These are phyloP conservation scores for Aporophyla nigra DNA, from an alignment of 2,888 invertebrate genomes.

Conservation along the genomic window DNA sequence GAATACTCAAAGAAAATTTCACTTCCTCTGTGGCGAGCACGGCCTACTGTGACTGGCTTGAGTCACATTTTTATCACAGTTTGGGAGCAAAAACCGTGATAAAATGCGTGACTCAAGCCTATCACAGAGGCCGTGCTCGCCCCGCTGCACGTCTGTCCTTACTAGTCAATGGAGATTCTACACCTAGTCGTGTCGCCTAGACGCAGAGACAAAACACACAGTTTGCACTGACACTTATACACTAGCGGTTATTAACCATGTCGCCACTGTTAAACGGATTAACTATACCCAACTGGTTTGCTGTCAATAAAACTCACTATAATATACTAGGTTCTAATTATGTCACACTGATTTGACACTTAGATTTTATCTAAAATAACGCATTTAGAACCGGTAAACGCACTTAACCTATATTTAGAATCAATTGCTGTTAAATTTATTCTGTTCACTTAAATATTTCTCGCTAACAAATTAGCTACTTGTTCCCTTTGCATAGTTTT, in stretches of 20 bases:
- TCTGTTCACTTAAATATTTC: conserved; percentile 36
- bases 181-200: too few relatives aligned
- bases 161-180: too few relatives aligned
- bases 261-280: conserved; percentile 59
- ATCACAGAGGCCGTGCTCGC: too few relatives aligned
- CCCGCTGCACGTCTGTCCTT: too few relatives aligned
- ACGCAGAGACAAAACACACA: too few relatives aligned
- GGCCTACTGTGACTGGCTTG: too few relatives aligned
- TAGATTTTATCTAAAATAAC: conserved; percentile 50
- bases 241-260: conserved; percentile 44
- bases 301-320: conserved; percentile 57
- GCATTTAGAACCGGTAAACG: conserved; percentile 47
- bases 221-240: background rate
- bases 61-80: too few relatives aligned
- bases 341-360: conserved; percentile 55
- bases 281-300: conserved; percentile 57
- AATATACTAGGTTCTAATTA: conserved; percentile 54
- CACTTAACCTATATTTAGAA: conserved; percentile 54
- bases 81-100: too few relatives aligned
- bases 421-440: conserved; percentile 47
- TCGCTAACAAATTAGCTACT: conserved; percentile 39
- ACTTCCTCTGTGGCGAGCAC: too few relatives aligned
- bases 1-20: too few relatives aligned
- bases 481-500: conserved; percentile 40
- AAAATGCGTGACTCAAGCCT: too few relatives aligned